Conservation (phyloP, 2,797 vertebrate species). For the Echeneis naucrates region DNA sequence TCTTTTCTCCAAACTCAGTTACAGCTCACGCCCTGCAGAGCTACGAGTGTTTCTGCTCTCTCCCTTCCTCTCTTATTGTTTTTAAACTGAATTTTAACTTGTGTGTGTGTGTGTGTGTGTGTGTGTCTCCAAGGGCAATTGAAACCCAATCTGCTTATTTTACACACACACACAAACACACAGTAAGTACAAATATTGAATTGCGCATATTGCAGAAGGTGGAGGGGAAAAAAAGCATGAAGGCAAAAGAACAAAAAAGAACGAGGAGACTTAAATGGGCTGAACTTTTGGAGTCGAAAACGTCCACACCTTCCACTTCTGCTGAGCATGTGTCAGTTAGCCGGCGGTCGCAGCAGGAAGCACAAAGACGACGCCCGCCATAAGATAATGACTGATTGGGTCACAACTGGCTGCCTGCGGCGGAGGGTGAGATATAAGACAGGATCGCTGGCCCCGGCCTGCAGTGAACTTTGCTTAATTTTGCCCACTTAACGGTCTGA, state of each 20-base stretch:
- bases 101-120: conserved; percentile 46
- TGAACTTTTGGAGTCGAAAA: conserved; percentile 37
- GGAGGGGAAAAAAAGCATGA: conserved; percentile 23
- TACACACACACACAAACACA: not conserved
- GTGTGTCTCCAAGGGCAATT: conserved; percentile 39
- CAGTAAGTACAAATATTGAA: conserved; percentile 34
- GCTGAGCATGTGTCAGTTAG: conserved; percentile 29
- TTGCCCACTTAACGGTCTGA: conserved; percentile 52
- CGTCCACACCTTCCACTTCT: too few relatives aligned
- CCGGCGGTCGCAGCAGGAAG: conserved; percentile 32
- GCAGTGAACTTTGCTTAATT: conserved; percentile 52
- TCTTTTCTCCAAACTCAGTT: conserved; percentile 33
- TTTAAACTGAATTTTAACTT: conserved; percentile 60
- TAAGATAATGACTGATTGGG: conserved; percentile 52
- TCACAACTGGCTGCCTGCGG: conserved; percentile 25
- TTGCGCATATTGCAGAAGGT: conserved; percentile 42
- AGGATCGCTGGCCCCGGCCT: conserved; percentile 14
- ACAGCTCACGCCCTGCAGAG: conserved; percentile 32
- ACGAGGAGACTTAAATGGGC: conserved; percentile 40
- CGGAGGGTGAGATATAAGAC: conserved; percentile 32
- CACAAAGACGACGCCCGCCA: conserved; percentile 11
- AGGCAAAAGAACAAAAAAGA: conserved; percentile 39
- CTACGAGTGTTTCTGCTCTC: conserved; percentile 2
- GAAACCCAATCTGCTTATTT: conserved; percentile 53
- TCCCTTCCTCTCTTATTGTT: conserved; percentile 55